Conservation (phyloP, 2,113 vertebrate genomes). For the Myrmecobius fasciatus region DNA sequence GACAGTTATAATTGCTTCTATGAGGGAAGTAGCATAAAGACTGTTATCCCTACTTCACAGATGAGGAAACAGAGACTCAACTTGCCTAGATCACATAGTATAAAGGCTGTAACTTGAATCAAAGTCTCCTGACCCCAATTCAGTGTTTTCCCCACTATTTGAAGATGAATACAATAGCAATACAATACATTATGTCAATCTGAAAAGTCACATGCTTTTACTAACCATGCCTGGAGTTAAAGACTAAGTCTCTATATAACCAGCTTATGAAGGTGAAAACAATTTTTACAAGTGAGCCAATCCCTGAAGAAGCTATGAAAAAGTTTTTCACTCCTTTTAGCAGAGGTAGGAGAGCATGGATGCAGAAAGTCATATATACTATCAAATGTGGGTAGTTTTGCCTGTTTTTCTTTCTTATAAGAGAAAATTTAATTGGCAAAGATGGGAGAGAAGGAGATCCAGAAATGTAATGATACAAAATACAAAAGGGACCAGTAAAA, state of each 20-base stretch:
- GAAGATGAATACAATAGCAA: background rate
- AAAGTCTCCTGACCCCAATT: background rate
- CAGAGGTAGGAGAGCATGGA: background rate
- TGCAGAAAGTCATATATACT: background rate
- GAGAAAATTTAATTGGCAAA: background rate
- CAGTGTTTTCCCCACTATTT: background rate
- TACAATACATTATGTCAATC: background rate
- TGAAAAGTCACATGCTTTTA: background rate
- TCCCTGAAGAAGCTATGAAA: background rate
- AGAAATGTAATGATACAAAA: background rate
- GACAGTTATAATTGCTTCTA: background rate
- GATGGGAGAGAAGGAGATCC: background rate
- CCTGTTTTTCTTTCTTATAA: background rate
- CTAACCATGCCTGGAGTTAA: background rate
- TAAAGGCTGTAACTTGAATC: background rate
- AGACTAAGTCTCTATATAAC: background rate
- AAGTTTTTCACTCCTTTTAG: background rate
- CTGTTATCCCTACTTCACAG: background rate
- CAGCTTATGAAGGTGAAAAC: background rate
- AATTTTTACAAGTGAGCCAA: background rate
- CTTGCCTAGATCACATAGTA: background rate
- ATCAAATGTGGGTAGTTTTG: background rate
- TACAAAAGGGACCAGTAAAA: background rate
- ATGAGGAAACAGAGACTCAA: background rate
- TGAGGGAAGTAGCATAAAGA: background rate